These are phyloP conservation scores for Nasonia giraulti DNA, from an alignment of 1,140 invertebrate species.

Conservation along the genomic window DNA sequence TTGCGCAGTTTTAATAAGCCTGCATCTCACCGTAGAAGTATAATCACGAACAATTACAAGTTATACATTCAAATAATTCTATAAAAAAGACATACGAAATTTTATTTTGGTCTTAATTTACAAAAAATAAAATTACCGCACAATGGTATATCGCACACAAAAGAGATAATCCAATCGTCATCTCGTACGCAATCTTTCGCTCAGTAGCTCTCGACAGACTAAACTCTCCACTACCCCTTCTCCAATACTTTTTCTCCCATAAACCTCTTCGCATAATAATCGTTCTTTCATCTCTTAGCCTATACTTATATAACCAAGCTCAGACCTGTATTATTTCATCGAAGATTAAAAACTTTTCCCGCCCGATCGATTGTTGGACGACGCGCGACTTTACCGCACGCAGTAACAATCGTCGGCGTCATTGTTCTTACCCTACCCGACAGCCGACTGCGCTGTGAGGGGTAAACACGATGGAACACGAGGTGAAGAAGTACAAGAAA, in stretches of 20 bases:
- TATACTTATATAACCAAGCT: background rate
- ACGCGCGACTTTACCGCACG: background rate
- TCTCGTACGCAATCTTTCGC: background rate
- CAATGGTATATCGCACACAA: no score
- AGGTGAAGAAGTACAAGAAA: conserved; percentile 34
- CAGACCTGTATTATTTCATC: background rate
- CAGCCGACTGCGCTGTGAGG: no score
- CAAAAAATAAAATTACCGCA: no score
- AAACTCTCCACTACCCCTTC: background rate
- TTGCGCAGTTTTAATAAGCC: no score
- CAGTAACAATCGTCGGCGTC: background rate
- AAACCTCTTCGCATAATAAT: background rate
- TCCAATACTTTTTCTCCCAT: background rate
- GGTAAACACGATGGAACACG: conserved; percentile 18
- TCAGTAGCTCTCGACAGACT: background rate
- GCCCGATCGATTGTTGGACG: background rate
- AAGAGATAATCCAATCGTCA: no score
- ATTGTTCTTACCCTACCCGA: background rate
- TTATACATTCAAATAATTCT: no score
- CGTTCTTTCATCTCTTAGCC: background rate
- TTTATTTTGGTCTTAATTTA: no score
- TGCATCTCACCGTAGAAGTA: no score
- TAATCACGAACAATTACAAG: no score
- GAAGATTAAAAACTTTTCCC: conserved; percentile 32
- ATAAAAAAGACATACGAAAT: no score